Conservation (phyloP, 2,888 invertebrate species). For the Sthenelais limicola region DNA sequence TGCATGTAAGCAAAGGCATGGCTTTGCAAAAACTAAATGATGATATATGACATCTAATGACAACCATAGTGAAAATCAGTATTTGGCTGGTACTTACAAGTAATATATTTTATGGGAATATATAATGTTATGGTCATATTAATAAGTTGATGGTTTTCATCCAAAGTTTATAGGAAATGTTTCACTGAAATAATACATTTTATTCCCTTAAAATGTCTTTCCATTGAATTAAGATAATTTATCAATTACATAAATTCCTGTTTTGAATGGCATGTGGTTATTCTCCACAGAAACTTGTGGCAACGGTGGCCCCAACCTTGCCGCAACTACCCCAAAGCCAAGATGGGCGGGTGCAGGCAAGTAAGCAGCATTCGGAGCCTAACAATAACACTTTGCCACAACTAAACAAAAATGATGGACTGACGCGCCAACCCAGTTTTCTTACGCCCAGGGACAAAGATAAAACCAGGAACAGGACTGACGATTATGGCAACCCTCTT, state of each 20-base stretch:
- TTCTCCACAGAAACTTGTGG: constrained; percentile 50
- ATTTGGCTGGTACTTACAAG: too few species aligned
- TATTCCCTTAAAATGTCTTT: too few species aligned
- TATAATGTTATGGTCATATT: too few species aligned
- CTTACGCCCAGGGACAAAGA: constrained; percentile 34
- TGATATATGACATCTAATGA: too few species aligned
- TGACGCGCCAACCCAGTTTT: constrained; percentile 44
- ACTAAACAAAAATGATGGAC: constrained; percentile 42
- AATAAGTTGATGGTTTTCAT: too few species aligned
- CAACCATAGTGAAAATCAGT: too few species aligned
- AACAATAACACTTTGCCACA: constrained; percentile 43
- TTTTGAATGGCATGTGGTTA: too few species aligned
- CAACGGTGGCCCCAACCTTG: constrained; percentile 45
- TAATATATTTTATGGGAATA: too few species aligned
- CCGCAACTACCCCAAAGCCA: constrained; percentile 42
- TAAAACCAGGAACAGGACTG: background rate
- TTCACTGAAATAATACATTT: background rate
- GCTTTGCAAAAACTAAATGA: too few species aligned
- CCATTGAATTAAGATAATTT: too few species aligned
- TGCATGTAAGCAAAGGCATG: too few species aligned
- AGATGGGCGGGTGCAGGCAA: constrained; percentile 32
- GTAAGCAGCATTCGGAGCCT: constrained; percentile 24
- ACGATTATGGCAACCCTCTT: constrained; percentile 40
- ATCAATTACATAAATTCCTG: too few species aligned
- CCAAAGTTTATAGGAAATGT: background rate